Percentiles rank a stretch among this genome's conserved stretches.
Evolutionary conservation across 2,113 vertebrate genomes (phyloP).

Genomic region (Crotalus tigris): DNA sequence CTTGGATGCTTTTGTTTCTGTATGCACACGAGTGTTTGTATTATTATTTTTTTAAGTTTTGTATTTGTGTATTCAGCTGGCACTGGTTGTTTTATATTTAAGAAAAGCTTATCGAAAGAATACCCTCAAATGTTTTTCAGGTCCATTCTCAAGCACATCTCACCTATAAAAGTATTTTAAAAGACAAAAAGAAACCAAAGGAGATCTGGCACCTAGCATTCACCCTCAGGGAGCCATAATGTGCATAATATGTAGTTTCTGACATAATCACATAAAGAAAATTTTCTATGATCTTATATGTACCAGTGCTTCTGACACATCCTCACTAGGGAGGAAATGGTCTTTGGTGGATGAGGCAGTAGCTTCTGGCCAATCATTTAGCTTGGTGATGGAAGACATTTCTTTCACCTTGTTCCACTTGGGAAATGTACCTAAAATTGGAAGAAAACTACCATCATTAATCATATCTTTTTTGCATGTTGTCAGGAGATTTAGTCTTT

Average conservation of each 20-base stretch:
- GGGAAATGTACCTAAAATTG: conserved; percentile 29
- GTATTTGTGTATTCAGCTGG: not conserved
- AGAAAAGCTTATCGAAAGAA: not conserved
- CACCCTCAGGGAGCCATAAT: not conserved
- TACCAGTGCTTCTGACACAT: conserved; percentile 25
- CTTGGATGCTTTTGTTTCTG: not conserved
- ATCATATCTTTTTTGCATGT: conserved; percentile 33
- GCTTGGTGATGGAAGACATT: conserved; percentile 21
- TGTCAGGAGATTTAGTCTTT: conserved; percentile 43
- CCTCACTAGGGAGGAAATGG: conserved; percentile 31
- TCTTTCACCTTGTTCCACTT: conserved; percentile 31
- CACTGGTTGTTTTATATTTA: not conserved
- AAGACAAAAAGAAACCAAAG: not conserved
- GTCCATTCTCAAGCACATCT: not conserved
- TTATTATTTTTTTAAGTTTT: not conserved
- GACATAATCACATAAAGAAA: not conserved
- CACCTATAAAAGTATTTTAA: not conserved
- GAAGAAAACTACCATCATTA: conserved; percentile 39
- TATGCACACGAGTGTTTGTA: not conserved
- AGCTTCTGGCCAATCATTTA: not conserved
- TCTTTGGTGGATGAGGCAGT: conserved; percentile 2
- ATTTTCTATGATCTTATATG: not conserved
- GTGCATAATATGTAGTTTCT: not conserved
- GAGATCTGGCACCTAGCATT: not conserved
- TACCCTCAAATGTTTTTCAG: not conserved